Conservation (phyloP, 2,888 invertebrate genomes). For the Ophonus ardosiacus region DNA sequence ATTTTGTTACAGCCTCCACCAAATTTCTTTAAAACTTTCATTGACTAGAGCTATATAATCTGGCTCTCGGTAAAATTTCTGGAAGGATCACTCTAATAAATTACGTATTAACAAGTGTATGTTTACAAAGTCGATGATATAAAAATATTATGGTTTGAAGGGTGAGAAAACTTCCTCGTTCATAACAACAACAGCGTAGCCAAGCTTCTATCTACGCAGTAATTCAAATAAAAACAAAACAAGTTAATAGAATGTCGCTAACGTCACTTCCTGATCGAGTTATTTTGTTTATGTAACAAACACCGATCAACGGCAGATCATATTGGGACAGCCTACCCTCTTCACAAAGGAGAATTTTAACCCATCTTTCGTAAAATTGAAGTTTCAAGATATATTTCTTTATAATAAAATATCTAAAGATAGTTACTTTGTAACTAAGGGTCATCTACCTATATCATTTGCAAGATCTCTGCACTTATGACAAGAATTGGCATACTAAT, state of each 20-base stretch:
- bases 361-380: no score
- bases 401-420: no score
- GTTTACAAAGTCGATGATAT: conserved; percentile 28
- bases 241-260: conserved; percentile 37
- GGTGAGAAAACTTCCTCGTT: not conserved
- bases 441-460: no score
- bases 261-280: conserved; percentile 8
- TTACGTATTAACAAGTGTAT: conserved; percentile 4
- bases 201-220: not conserved
- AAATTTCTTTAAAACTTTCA: not conserved
- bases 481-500: no score
- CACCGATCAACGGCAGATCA: not conserved
- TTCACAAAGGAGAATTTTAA: no score
- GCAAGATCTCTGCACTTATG: no score
- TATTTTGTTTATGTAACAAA: conserved; percentile 40
- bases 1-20: not conserved
- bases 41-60: not conserved
- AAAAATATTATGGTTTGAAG: conserved; percentile 20
- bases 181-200: conserved; percentile 8
- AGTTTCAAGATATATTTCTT: no score
- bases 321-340: not conserved
- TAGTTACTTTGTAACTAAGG: no score
- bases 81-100: conserved; percentile 4
- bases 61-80: not conserved
- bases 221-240: conserved; percentile 44